Base-by-base conservation (phyloP, 1,140 invertebrate genomes). In the Anoplolepis gracilipes region DNA sequence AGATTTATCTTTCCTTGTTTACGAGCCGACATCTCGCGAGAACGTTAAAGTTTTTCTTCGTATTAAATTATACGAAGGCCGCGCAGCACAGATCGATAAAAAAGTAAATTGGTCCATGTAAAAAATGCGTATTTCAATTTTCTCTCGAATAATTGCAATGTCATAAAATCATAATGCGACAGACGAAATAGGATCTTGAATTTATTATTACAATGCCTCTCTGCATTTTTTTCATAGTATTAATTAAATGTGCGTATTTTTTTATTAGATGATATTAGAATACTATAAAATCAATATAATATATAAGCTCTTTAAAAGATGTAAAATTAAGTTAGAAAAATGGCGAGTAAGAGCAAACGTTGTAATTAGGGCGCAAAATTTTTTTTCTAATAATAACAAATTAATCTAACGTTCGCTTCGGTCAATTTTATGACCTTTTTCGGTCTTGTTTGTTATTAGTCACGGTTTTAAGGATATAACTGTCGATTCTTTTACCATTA, bases 51-150 rank as follows among this genome's bases (percentile, higher is more conserved):
- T 82, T 73, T 57, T 70, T 53, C 25, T 11, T 1, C 1, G 36
- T 46, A 28, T 70, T 30, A 28, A 73, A 28, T 33, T 46, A 30
- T 53, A 28, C 53, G n/a, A 19, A 53, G 67, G 42, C 11, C 30
- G 33, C 4, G 13, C 4, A 0, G 16, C 49, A n/a, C n/a, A 11
- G 49, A 57, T 81, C 64, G 65, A 72, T 72, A 57, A 55, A 16
- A 28, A 46, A 33, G n/a, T 11, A 42, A 67, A 57, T 69, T 53
- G n/a, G 53, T 42, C 11, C 53, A 22, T 13, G 25, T 28, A 42
- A 57, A 72, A 72, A 69, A 72, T 57, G 42, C 55, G 19, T 36
- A 49, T 82, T 82, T 82, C 78, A 73, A 82, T 82, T 82, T 73
- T 82, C 53, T 25, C 53, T 25, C 70, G 67, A 72, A 73, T 82